Percentiles rank a stretch among this genome's conserved stretches.
Conservation (phyloP, 2,797 vertebrate species). For the Parambassis ranga region DNA sequence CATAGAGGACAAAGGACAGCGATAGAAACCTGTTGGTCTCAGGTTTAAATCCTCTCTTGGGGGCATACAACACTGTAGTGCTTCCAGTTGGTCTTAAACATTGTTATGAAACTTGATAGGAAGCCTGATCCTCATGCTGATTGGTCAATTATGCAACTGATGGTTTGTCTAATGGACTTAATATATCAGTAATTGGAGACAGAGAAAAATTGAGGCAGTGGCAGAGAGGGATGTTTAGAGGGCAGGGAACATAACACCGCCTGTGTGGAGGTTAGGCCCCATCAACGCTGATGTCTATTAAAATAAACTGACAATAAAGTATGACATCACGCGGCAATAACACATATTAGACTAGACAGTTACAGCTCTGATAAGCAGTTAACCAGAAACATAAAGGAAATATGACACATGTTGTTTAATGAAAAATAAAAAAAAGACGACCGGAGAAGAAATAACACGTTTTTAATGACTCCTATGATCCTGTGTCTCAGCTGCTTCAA, state of each 20-base stretch:
- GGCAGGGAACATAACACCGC: not conserved
- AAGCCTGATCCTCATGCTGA: constrained; percentile 45
- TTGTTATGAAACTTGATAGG: constrained; percentile 61
- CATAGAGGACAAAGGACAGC: not conserved
- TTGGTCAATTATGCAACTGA: constrained; percentile 54
- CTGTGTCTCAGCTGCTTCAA: too few species aligned
- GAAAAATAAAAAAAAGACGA: not conserved
- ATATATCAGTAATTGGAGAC: constrained; percentile 53
- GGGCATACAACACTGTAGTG: not conserved
- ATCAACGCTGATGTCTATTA: constrained; percentile 1
- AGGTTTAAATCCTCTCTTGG: constrained; percentile 3
- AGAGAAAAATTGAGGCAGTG: constrained; percentile 16
- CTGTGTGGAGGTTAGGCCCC: not conserved
- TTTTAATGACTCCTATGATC: too few species aligned
- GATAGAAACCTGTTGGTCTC: not conserved
- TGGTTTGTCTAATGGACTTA: constrained; percentile 64
- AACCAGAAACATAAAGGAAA: not conserved
- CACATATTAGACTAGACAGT: constrained; percentile 28
- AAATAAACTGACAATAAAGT: constrained; percentile 5
- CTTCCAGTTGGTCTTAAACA: constrained; percentile 47
- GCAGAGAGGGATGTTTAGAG: not conserved
- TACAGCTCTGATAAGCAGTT: constrained; percentile 18
- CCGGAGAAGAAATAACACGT: not conserved
- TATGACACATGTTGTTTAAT: not conserved
- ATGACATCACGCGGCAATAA: not conserved